A percentile compares a stretch with the other conserved stretches of the same genome.
phyloP scores from a whole-genome alignment of 2,888 invertebrate genomes.

The Balanococcus diminutus region DNA sequence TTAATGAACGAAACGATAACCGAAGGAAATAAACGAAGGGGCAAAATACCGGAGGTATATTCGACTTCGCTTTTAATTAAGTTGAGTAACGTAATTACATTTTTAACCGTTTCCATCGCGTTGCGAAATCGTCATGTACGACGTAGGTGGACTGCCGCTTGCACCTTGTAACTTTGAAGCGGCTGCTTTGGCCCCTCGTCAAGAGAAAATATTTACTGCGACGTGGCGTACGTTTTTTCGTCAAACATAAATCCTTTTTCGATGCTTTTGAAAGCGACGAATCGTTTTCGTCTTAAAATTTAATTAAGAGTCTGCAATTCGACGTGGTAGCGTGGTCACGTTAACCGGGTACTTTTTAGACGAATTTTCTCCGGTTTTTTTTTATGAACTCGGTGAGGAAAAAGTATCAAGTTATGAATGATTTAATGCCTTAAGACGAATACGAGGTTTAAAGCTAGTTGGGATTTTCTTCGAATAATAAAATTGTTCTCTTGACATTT shows the following conservation, averaged over 20 bases:
- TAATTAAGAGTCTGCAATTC: conserved; percentile 4
- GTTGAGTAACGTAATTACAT: conserved; percentile 1
- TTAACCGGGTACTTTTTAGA: neutral
- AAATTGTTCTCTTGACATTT: too few relatives aligned
- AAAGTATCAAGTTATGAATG: too few relatives aligned
- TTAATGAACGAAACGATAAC: neutral
- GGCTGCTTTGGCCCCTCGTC: neutral
- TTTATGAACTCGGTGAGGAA: too few relatives aligned
- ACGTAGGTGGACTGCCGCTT: neutral
- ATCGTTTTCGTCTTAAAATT: conserved; percentile 26
- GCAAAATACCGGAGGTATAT: neutral
- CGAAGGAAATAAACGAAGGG: neutral
- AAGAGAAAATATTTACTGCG: neutral
- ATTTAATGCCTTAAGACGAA: too few relatives aligned
- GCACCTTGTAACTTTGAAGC: neutral
- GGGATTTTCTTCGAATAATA: too few relatives aligned
- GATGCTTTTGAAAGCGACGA: neutral
- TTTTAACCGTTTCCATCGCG: neutral
- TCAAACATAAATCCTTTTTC: conserved; percentile 20
- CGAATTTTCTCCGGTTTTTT: conserved; percentile 4
- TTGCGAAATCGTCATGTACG: neutral
- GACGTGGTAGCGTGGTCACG: neutral
- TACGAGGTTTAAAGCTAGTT: too few relatives aligned
- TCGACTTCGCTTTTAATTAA: conserved; percentile 1
- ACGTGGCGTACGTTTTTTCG: neutral